Base-by-base conservation (phyloP, 2,113 vertebrate species). In the Eretmochelys imbricata region DNA sequence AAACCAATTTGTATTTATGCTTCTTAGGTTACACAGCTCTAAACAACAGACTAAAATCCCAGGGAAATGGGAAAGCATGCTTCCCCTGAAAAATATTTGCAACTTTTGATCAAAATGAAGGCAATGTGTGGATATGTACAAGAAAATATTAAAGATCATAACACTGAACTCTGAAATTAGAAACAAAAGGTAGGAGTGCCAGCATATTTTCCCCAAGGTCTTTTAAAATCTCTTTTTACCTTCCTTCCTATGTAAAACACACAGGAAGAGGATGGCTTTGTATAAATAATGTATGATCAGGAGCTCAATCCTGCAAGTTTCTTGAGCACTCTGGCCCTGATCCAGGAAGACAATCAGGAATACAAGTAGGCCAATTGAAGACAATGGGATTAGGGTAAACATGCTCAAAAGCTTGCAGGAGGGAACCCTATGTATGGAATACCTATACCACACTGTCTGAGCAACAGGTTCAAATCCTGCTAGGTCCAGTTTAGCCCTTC, bases 361-460 rank as follows among this genome's bases (percentile, higher is more conserved):
- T 38, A 53, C 5, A 57, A 57, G 0, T 0, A 0, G 35, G 25
- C 11, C 11, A 82, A 7, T 29, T 85, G 76, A 17, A 81, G 59
- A 48, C 51, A 4, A 10, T 76, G 16, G 16, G 8, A 87, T 27
- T 6, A 55, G 84, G 72, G 84, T 2, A 20, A 55, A 16, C 25
- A 5, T 49, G 24, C 42, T 80, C 53, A 55, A 79, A 22, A 55
- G 46, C 51, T 48, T 35, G 87, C 22, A 79, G 38, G 84, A 42
- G 31, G 72, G 35, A 92, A 22, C 8, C 16, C 31, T 38, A 42
- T 69, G 3, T 49, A 59, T 88, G 12, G 49, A 92, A 17, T 54
- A 94, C 27, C 5, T 82, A 12, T 85, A 54, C 65, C 25, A 65
- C 14, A 22, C 10, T 46, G 62, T 6, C 54, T 59, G 35, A 82